Percentiles rank a stretch among this genome's conserved stretches.
Evolutionary conservation across 1,140 invertebrate species (phyloP).

Genomic region (Paraescarpia echinospica): DNA sequence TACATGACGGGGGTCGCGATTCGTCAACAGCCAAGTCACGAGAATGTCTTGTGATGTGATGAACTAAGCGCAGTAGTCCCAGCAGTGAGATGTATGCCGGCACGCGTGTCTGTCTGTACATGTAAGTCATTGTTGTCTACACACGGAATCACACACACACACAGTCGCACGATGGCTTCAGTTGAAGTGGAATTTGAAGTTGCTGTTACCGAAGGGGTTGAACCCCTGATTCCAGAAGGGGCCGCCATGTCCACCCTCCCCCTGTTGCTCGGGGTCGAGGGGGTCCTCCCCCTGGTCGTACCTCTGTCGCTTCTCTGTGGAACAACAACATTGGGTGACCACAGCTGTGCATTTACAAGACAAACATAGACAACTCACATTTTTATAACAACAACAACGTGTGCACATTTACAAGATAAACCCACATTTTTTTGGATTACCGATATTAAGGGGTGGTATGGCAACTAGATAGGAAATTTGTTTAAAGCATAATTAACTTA

Average conservation of each 20-base stretch:
- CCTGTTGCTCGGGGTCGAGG: conserved; percentile 85
- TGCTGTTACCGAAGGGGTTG: conserved; percentile 72
- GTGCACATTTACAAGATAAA: no score
- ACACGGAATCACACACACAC: neutral
- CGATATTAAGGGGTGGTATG: no score
- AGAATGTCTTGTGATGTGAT: no score
- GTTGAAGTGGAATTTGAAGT: conserved; percentile 92
- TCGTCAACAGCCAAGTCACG: no score
- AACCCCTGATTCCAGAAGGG: conserved; percentile 64
- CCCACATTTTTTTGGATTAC: no score
- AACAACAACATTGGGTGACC: conserved; percentile 19
- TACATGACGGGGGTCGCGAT: no score
- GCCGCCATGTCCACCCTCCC: conserved; percentile 58
- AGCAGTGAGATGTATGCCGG: neutral
- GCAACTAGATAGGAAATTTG: no score
- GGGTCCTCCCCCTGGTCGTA: conserved; percentile 97
- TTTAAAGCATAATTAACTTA: no score
- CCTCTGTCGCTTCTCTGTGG: conserved; percentile 83
- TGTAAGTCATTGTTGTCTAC: neutral
- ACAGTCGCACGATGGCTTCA: conserved; percentile 24
- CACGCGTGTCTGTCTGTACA: neutral
- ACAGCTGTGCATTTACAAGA: neutral
- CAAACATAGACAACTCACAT: no score
- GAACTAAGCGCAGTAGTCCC: no score
- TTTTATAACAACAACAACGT: no score